These are phyloP conservation scores for Grantiella picta DNA, from an alignment of 2,113 vertebrate genomes.

Conservation along the genomic window DNA sequence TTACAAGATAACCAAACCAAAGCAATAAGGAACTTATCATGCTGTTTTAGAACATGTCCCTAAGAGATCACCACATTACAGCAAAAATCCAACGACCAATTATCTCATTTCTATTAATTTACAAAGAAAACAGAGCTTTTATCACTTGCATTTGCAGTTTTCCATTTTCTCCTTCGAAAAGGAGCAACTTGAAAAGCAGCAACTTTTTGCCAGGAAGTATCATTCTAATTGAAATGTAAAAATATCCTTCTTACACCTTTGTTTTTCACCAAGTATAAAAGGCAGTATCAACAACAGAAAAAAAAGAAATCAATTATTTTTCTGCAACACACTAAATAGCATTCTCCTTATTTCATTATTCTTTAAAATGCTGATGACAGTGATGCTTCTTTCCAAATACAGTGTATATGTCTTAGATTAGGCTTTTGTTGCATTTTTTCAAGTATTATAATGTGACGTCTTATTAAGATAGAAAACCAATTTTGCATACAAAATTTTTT, in stretches of 20 bases:
- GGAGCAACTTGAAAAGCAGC: background rate
- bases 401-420: background rate
- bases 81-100: background rate
- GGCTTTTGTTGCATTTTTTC: background rate
- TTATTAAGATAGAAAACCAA: background rate
- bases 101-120: background rate
- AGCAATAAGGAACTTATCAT: background rate
- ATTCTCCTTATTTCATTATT: background rate
- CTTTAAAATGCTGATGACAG: background rate
- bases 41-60: background rate
- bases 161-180: background rate
- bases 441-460: background rate
- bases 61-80: background rate
- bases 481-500: background rate
- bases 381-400: background rate
- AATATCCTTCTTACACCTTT: background rate
- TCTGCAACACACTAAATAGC: background rate
- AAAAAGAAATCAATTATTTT: background rate
- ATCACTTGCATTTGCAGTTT: background rate
- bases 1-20: background rate
- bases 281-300: background rate
- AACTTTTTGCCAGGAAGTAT: background rate
- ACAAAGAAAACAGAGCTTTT: background rate
- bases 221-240: background rate
- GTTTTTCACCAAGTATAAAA: background rate